phyloP scores from a whole-genome alignment of 2,113 vertebrate species.

The Zosterops hypoxanthus region DNA sequence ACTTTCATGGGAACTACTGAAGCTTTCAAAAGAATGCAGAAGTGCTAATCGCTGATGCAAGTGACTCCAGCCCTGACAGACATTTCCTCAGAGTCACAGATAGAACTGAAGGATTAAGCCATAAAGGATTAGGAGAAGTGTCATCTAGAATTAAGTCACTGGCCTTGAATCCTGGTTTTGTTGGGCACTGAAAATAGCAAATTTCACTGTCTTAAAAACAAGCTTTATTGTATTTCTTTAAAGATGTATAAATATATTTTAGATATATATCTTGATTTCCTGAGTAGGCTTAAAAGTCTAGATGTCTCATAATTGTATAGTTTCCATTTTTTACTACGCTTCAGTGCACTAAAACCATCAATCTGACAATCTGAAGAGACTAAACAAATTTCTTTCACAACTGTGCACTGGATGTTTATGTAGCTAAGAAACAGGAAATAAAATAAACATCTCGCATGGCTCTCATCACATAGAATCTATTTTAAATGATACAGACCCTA shows the following conservation, averaged over 20 bases:
- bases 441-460: neutral
- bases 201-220: neutral
- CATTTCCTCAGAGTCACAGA: neutral
- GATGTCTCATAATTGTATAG: neutral
- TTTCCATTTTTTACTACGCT: neutral
- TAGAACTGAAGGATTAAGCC: slow-evolving; percentile 36
- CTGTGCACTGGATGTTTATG: neutral
- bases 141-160: neutral
- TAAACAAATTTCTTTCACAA: neutral
- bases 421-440: neutral
- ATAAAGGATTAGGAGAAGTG: slow-evolving; percentile 15
- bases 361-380: neutral
- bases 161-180: neutral
- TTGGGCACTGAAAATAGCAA: neutral
- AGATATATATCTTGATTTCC: neutral
- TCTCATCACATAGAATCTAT: neutral
- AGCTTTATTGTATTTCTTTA: neutral
- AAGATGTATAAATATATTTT: neutral
- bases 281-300: neutral
- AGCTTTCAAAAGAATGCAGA: slow-evolving; percentile 27
- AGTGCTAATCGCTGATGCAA: neutral
- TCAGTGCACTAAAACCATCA: neutral
- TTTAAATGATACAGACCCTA: neutral
- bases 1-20: neutral
- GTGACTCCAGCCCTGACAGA: slow-evolving; percentile 40